A percentile compares a stretch with the other conserved stretches of the same genome.
Conservation (phyloP, 2,888 invertebrate species). For the Campoletis raptor region DNA sequence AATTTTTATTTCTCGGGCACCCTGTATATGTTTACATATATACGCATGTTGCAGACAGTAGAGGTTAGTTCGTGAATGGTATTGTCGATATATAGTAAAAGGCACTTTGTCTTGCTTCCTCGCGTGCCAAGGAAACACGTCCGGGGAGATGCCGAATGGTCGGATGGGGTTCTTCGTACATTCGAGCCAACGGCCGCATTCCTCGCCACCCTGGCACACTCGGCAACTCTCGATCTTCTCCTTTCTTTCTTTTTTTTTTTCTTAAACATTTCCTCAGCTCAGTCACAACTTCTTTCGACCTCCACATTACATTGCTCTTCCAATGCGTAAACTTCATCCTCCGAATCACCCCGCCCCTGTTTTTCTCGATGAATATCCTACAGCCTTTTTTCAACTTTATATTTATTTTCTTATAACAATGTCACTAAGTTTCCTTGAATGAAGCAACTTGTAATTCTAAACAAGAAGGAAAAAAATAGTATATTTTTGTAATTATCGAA, state of each 20-base stretch:
- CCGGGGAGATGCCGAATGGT: slow-evolving; percentile 75
- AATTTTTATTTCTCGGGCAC: not conserved
- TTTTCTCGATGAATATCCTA: slow-evolving; percentile 1
- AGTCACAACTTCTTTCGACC: slow-evolving; percentile 54
- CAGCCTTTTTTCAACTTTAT: not conserved
- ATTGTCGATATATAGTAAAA: slow-evolving; percentile 26
- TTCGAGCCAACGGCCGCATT: slow-evolving; percentile 78
- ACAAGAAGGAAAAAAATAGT: no score
- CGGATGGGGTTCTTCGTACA: slow-evolving; percentile 73
- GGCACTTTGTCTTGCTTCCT: slow-evolving; percentile 50
- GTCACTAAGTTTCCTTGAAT: not conserved
- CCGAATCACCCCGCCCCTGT: slow-evolving; percentile 13
- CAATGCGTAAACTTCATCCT: slow-evolving; percentile 47
- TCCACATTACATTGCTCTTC: slow-evolving; percentile 51
- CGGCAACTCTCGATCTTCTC: slow-evolving; percentile 62
- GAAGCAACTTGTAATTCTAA: no score
- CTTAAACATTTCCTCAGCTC: slow-evolving; percentile 42
- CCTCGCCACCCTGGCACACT: slow-evolving; percentile 73
- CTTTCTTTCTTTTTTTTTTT: slow-evolving; percentile 9
- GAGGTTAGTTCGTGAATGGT: slow-evolving; percentile 25
- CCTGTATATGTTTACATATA: not conserved
- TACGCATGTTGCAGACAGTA: not conserved
- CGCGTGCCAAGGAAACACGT: slow-evolving; percentile 66
- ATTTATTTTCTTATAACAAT: not conserved
- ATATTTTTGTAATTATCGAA: no score